A percentile compares a stretch with the other conserved stretches of the same genome.
phyloP scores from a whole-genome alignment of 2,113 vertebrate species.

The Mesembrinibis cayennensis region DNA sequence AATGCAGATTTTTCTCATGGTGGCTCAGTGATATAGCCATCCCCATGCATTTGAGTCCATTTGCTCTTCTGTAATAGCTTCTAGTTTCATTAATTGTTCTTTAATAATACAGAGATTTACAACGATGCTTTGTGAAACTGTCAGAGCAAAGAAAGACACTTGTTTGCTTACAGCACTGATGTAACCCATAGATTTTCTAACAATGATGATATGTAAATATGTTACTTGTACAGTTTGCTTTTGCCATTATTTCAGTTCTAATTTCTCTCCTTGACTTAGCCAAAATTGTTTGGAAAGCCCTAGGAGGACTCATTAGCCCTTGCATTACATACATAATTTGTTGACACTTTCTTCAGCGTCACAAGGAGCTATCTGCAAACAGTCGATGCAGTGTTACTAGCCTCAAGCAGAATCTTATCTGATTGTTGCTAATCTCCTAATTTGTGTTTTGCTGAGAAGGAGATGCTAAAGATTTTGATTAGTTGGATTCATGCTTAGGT shows the following conservation, averaged over 20 bases:
- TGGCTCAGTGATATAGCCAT: background rate
- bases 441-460: background rate
- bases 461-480: background rate
- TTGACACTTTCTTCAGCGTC: background rate
- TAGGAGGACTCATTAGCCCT: background rate
- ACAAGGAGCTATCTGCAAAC: background rate
- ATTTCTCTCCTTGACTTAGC: background rate
- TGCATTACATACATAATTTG: background rate
- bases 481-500: background rate
- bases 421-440: background rate
- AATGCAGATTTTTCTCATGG: background rate
- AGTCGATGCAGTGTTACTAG: background rate
- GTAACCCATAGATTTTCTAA: background rate
- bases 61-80: background rate
- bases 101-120: background rate
- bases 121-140: background rate
- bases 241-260: background rate
- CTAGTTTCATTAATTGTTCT: background rate
- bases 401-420: background rate
- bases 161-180: background rate
- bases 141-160: background rate
- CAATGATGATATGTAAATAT: background rate
- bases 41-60: background rate
- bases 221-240: background rate
- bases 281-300: background rate